Base-by-base conservation (phyloP, 2,888 invertebrate genomes). In the Eilema sororculum region DNA sequence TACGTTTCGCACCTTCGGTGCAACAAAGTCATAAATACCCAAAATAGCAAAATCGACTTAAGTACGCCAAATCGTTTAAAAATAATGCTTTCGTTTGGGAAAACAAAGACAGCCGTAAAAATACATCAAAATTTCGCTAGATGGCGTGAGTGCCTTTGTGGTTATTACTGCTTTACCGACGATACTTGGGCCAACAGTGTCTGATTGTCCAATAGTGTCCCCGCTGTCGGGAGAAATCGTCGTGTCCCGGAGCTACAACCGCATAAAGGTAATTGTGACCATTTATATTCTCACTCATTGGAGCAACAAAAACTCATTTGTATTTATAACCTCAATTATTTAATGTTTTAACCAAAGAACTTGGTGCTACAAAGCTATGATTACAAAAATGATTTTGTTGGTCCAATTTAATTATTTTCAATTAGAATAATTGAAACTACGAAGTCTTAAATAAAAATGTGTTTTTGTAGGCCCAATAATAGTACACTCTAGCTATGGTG, bases 371-470 rank as follows among this genome's bases (percentile, higher is more conserved):
- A 68, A 57, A 62, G 62, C 13, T 57, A 68, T 62, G 24, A 22
- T 30, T 68, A 20, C 20, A 57, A 30, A 68, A 68, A 52, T 25
- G 52, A 67, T 67, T 69, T 69, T 69, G 68, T 74, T 65, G 74
- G 52, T 61, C 71, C 67, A 74, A 69, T 30, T 69, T 65, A 71
- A 59, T 71, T 64, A 65, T 65, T 62, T 67, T 64, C 60, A 56
- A 67, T 57, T 61, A 67, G 25, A 69, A 63, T 60, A 68, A 69
- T 74, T 71, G 69, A 57, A 69, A 69, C 69, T 69, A 74, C 68
- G 71, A 74, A 70, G 68, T 68, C 65, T 46, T 25, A 59, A 67
- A 60, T 58, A 33, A 67, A 72, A 69, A 66, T 65, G 68, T 68
- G 65, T 56, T 59, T 71, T 71, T 71, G 46, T 68, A 61, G 67